phyloP scores from a whole-genome alignment of 2,888 invertebrate genomes.

The Nowickia ferox region DNA sequence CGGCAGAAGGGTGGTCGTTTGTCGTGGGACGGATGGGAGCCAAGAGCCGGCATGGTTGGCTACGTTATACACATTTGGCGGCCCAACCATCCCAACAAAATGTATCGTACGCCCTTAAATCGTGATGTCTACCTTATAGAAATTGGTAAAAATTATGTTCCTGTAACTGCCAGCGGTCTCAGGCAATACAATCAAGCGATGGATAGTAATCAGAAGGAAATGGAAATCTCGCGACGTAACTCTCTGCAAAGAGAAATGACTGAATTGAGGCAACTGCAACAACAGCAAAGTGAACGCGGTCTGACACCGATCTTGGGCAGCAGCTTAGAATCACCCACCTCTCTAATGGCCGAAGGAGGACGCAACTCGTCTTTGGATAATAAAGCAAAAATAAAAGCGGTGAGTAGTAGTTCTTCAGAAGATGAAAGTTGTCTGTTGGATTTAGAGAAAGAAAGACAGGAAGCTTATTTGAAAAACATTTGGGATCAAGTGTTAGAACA shows the following conservation, averaged over 20 bases:
- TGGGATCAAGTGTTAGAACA: conserved; percentile 80
- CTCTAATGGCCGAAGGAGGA: conserved; percentile 61
- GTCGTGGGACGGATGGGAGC: conserved; percentile 95
- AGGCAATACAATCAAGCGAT: conserved; percentile 84
- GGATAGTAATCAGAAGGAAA: conserved; percentile 73
- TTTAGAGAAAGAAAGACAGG: conserved; percentile 73
- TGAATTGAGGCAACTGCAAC: conserved; percentile 75
- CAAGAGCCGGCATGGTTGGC: conserved; percentile 96
- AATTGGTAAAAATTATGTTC: conserved; percentile 96
- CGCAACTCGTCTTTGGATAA: conserved; percentile 16
- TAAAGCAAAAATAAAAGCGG: conserved; percentile 76
- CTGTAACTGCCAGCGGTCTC: conserved; percentile 95
- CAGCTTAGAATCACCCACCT: conserved; percentile 74
- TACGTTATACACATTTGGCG: conserved; percentile 97
- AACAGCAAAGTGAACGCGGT: conserved; percentile 74
- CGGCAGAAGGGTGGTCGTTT: conserved; percentile 93
- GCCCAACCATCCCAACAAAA: conserved; percentile 94
- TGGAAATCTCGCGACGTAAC: conserved; percentile 76
- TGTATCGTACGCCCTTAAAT: conserved; percentile 95
- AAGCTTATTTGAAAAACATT: conserved; percentile 76
- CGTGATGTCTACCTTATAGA: conserved; percentile 95
- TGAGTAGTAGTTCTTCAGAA: conserved; percentile 79
- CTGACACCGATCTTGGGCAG: conserved; percentile 76
- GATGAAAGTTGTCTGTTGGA: conserved; percentile 76
- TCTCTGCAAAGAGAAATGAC: conserved; percentile 78